Percentiles rank a stretch among this genome's conserved stretches.
These are phyloP conservation scores for Magallana nippona DNA, from an alignment of 2,888 invertebrate species.

Conservation along the genomic window DNA sequence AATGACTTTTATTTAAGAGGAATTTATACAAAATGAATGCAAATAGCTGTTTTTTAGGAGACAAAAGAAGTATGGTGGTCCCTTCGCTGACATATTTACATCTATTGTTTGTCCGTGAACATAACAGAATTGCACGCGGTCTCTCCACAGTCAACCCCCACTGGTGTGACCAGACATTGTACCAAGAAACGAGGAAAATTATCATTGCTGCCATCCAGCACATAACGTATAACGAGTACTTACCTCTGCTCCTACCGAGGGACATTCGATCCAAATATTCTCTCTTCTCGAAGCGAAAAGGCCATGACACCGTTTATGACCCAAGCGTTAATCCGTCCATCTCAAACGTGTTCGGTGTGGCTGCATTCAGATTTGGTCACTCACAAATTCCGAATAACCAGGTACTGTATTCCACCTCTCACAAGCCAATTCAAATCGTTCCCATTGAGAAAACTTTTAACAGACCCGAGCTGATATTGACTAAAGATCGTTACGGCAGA, in stretches of 20 bases:
- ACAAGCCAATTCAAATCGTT: neutral
- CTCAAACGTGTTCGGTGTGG: slow-evolving; percentile 72
- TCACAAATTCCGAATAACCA: slow-evolving; percentile 49
- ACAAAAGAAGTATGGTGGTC: slow-evolving; percentile 92
- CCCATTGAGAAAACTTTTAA: slow-evolving; percentile 58
- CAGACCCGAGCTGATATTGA: slow-evolving; percentile 58
- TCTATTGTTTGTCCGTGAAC: slow-evolving; percentile 91
- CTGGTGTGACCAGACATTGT: slow-evolving; percentile 88
- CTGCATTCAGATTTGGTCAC: slow-evolving; percentile 76
- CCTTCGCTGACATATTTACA: slow-evolving; percentile 92
- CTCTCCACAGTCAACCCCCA: slow-evolving; percentile 85
- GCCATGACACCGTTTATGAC: slow-evolving; percentile 82
- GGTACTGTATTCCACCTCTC: neutral
- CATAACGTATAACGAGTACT: slow-evolving; percentile 79
- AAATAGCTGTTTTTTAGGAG: slow-evolving; percentile 82
- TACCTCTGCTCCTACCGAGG: slow-evolving; percentile 93
- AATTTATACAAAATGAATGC: too few species aligned
- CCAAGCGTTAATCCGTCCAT: slow-evolving; percentile 64
- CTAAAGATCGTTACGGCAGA: slow-evolving; percentile 16
- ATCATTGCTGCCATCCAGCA: slow-evolving; percentile 86
- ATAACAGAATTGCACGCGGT: slow-evolving; percentile 87
- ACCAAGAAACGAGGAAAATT: slow-evolving; percentile 83
- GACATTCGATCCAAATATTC: slow-evolving; percentile 93
- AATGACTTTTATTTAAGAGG: too few species aligned
- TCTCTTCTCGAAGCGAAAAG: slow-evolving; percentile 89